Evolutionary conservation across 2,888 invertebrate species (phyloP), one percentile per base, ranked within the genome.

Genomic region (Lydus trimaculatus): DNA sequence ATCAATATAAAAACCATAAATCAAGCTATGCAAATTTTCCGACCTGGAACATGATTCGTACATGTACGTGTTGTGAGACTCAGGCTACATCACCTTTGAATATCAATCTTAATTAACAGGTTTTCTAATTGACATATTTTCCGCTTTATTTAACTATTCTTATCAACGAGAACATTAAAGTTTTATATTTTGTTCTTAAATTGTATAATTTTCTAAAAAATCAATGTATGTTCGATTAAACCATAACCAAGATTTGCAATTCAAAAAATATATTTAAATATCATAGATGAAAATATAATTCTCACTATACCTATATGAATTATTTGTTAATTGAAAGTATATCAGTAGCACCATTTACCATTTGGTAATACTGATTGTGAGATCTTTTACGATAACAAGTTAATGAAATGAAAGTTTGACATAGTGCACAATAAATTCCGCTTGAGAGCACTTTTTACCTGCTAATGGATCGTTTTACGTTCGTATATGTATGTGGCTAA

Each of bases 41-140:
- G 9, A 61, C 48, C 31, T 61, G 52, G 1, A 59, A 33, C 31
- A 59, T 67, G 58, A 67, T 67, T 67, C 48, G 60, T 64, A 67
- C 43, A 58, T 64, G 64, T 39, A 61, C 43, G 23, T 68, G 64
- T 36, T 64, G 52, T 61, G 64, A 43, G 64, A 64, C 48, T 36
- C 64, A 61, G 65, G 61, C 39, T 65, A 62, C 58, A 61, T 43
- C 64, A 33, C 67, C 33, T 56, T 48, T 68, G 60, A 61, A 36
- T 62, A 65, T 69, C 68, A 65, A 63, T 65, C 68, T 62, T 62
- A 65, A 69, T 69, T 69, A 69, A 25, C 25, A 52, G 28, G 59
- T 58, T 65, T 69, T 67, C 61, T 69, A 69, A 69, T 69, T 69
- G 68, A 65, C 62, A 65, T 52, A 58, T 69, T 64, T 69, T 65